Percentiles rank a stretch among this genome's conserved stretches.
phyloP scores from a whole-genome alignment of 1,140 invertebrate genomes.

The Drosophila equinoxialis region DNA sequence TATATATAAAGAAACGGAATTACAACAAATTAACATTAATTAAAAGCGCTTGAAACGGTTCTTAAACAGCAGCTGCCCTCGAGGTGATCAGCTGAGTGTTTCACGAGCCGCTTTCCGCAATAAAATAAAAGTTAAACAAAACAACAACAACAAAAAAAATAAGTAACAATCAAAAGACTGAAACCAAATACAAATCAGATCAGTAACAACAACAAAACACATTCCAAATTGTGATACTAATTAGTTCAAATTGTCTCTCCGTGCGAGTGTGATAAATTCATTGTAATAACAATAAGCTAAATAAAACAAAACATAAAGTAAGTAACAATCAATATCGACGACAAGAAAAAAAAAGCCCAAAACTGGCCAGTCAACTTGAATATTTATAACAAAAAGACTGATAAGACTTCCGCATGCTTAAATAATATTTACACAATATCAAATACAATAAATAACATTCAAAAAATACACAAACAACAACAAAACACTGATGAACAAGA shows the following conservation, averaged over 20 bases:
- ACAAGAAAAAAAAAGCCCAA: constrained; percentile 22
- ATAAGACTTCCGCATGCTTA: constrained; percentile 79
- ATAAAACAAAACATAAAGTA: constrained; percentile 54
- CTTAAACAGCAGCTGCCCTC: constrained; percentile 48
- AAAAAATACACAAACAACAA: constrained; percentile 17
- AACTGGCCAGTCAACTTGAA: constrained; percentile 67
- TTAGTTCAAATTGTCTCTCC: constrained; percentile 43
- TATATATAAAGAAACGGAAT: not conserved
- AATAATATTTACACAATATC: constrained; percentile 67
- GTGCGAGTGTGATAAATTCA: constrained; percentile 62
- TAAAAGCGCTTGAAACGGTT: constrained; percentile 25
- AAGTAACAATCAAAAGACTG: constrained; percentile 36
- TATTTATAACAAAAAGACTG: constrained; percentile 37
- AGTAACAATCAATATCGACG: constrained; percentile 46
- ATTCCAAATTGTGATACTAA: constrained; percentile 55
- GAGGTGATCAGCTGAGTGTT: constrained; percentile 50
- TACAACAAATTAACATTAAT: not conserved
- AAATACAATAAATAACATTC: constrained; percentile 57
- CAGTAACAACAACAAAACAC: constrained; percentile 38
- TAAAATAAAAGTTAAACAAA: constrained; percentile 21
- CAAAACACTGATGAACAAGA: constrained; percentile 14
- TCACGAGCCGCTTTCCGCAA: constrained; percentile 41
- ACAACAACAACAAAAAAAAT: too few species aligned
- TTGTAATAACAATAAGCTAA: constrained; percentile 48
- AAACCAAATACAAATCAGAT: constrained; percentile 12